A percentile compares a stretch with the other conserved stretches of the same genome.
Conservation (phyloP, 2,888 invertebrate species). For the Bhutanitis thaidina region DNA sequence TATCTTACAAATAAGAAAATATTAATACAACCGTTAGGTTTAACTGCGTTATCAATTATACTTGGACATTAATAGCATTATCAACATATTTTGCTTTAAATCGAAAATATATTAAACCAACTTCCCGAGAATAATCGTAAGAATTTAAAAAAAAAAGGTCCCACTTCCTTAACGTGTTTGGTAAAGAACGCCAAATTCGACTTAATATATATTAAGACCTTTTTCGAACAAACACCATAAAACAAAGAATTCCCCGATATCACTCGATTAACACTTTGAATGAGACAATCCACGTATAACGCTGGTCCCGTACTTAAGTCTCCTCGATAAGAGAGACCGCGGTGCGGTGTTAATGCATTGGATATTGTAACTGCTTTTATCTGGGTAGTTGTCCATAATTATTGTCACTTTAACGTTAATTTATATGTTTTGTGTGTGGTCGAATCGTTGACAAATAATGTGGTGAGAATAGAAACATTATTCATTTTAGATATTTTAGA, state of each 20-base stretch:
- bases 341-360: conserved; percentile 24
- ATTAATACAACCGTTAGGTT: too few species aligned
- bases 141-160: conserved; percentile 15
- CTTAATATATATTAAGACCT: conserved; percentile 12
- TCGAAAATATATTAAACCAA: neutral
- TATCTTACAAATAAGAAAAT: too few species aligned
- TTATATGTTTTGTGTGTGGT: conserved; percentile 36
- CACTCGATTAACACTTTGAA: conserved; percentile 28
- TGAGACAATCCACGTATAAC: conserved; percentile 20
- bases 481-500: neutral
- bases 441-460: conserved; percentile 25
- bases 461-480: conserved; percentile 14
- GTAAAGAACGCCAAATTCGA: neutral
- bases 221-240: conserved; percentile 25
- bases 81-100: neutral
- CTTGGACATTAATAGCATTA: too few species aligned
- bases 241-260: conserved; percentile 30
- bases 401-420: conserved; percentile 33
- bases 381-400: conserved; percentile 29
- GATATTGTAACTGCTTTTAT: conserved; percentile 22
- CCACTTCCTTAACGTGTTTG: neutral
- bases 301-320: conserved; percentile 10
- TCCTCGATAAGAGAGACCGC: conserved; percentile 4
- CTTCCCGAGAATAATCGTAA: neutral
- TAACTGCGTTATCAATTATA: too few species aligned